Evolutionary conservation across 2,113 vertebrate species (phyloP).

Genomic region (Cynoglossus semilaevis): DNA sequence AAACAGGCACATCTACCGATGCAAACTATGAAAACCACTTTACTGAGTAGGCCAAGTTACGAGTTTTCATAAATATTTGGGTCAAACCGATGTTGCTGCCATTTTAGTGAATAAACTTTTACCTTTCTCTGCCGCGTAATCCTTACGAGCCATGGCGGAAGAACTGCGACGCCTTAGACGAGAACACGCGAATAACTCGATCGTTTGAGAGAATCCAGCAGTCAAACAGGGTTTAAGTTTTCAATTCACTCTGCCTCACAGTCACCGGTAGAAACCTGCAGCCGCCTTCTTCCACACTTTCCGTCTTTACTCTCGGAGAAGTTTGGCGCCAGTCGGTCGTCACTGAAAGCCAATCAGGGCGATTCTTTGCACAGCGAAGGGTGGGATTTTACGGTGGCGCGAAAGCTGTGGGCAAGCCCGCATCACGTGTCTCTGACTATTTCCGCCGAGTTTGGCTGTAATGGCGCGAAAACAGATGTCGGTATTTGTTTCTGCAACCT

Average conservation of each 20-base stretch:
- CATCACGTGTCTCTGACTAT: slow-evolving; percentile 52
- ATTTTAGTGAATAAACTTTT: slow-evolving; percentile 8
- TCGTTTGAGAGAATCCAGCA: no score
- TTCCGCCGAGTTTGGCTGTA: slow-evolving; percentile 47
- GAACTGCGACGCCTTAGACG: neutral
- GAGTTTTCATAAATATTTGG: neutral
- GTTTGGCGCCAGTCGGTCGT: slow-evolving; percentile 85
- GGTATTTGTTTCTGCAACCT: slow-evolving; percentile 16
- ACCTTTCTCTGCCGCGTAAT: slow-evolving; percentile 85
- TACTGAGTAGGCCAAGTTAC: no score
- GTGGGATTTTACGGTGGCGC: slow-evolving; percentile 61
- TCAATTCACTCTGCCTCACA: neutral
- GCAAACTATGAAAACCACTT: no score
- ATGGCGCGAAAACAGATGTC: slow-evolving; percentile 70
- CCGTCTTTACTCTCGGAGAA: slow-evolving; percentile 35
- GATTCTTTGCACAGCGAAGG: neutral
- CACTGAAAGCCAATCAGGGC: slow-evolving; percentile 64
- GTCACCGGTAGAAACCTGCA: no score
- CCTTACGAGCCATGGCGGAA: slow-evolving; percentile 80
- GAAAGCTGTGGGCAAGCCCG: slow-evolving; percentile 44
- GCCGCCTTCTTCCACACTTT: no score
- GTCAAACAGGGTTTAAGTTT: neutral
- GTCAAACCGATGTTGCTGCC: slow-evolving; percentile 43
- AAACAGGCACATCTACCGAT: neutral
- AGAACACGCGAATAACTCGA: neutral